Percentiles rank a stretch among this genome's conserved stretches.
Conservation (phyloP, 2,113 vertebrate genomes). For the Ageneiosus marmoratus region DNA sequence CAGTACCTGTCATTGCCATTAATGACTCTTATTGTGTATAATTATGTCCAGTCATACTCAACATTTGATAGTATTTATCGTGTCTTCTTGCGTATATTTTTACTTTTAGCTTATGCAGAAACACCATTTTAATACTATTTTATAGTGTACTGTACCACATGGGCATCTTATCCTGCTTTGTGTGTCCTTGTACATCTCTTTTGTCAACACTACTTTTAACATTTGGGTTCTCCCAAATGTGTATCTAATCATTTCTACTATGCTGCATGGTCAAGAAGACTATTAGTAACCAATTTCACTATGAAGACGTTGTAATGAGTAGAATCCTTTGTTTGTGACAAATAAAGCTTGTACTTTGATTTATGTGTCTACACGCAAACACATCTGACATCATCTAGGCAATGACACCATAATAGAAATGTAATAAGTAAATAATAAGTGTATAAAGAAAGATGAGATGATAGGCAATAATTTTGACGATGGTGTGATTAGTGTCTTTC, state of each 20-base stretch:
- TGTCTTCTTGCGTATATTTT: neutral
- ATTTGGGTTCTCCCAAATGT: neutral
- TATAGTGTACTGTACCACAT: neutral
- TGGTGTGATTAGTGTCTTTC: conserved; percentile 9
- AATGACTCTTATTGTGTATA: neutral
- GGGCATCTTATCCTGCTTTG: neutral
- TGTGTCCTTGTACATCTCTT: neutral
- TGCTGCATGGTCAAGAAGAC: neutral
- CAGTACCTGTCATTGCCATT: neutral
- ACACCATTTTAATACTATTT: neutral
- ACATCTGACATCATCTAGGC: neutral
- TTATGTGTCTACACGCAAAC: neutral
- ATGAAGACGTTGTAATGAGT: neutral
- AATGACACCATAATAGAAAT: neutral
- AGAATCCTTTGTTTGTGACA: neutral
- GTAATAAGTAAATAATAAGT: conserved; percentile 7
- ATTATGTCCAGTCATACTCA: neutral
- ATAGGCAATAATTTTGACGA: neutral
- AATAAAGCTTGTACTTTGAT: neutral
- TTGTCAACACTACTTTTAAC: neutral
- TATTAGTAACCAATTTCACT: neutral
- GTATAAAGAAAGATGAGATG: neutral
- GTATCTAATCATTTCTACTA: neutral
- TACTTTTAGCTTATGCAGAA: neutral
- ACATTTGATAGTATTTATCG: neutral